These are phyloP conservation scores for Phortica variegata DNA, from an alignment of 1,140 invertebrate species.

Conservation along the genomic window DNA sequence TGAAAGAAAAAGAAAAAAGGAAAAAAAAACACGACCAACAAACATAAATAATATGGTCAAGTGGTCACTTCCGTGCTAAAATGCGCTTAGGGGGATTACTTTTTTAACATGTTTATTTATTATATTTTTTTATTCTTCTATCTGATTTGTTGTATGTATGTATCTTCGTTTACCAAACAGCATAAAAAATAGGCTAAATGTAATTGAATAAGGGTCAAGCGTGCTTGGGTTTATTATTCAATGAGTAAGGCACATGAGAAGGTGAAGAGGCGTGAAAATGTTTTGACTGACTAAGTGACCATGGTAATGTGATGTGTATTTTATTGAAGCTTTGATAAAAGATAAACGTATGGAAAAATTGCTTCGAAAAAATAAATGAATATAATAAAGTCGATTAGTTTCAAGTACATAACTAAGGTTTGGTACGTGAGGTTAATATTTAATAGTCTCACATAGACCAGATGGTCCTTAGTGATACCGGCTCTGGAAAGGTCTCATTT, in stretches of 20 bases:
- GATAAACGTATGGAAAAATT: constrained; percentile 5
- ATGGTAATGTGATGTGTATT: constrained; percentile 6
- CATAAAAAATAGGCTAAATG: constrained; percentile 13
- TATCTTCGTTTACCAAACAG: constrained; percentile 17
- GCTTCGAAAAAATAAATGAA: constrained; percentile 1
- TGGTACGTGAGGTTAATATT: no score
- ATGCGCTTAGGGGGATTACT: constrained; percentile 17
- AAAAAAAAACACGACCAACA: constrained; percentile 19
- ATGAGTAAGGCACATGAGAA: not conserved
- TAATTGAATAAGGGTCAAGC: constrained; percentile 27
- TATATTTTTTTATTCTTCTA: constrained; percentile 6
- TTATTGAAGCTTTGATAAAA: not conserved
- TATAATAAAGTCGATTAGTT: not conserved
- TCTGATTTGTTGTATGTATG: not conserved
- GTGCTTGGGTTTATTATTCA: not conserved
- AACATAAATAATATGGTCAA: constrained; percentile 35
- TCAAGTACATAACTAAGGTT: not conserved
- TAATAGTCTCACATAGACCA: no score
- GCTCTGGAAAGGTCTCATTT: no score
- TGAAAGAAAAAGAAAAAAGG: no score
- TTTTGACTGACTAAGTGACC: constrained; percentile 8
- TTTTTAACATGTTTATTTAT: constrained; percentile 14
- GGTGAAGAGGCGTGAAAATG: constrained; percentile 7
- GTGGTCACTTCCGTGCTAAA: constrained; percentile 32
- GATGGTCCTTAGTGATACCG: no score